A percentile compares a stretch with the other conserved stretches of the same genome.
phyloP scores from a whole-genome alignment of 2,113 vertebrate species.

The Apodemus sylvaticus region DNA sequence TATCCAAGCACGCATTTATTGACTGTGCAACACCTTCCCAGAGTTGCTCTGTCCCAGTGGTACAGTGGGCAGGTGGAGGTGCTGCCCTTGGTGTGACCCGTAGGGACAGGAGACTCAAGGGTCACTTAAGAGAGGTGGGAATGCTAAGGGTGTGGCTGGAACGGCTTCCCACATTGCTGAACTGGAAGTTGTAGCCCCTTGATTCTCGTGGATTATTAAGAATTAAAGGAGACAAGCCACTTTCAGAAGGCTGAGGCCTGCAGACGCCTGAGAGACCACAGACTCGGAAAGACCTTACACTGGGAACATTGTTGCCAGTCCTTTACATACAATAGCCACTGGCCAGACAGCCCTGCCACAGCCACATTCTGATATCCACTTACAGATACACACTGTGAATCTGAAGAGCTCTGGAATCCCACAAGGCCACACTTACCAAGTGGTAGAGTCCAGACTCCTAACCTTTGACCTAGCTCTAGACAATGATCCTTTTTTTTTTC shows the following conservation, averaged over 20 bases:
- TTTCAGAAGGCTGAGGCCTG: neutral
- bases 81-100: neutral
- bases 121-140: neutral
- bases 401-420: neutral
- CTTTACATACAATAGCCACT: neutral
- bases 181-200: neutral
- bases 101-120: neutral
- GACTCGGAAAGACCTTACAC: neutral
- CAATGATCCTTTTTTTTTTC: neutral
- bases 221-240: neutral
- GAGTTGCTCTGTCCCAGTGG: neutral
- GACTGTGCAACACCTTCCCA: neutral
- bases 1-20: rapidly evolving
- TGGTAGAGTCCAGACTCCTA: neutral
- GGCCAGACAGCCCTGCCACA: neutral
- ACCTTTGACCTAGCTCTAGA: neutral
- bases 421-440: neutral
- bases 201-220: neutral
- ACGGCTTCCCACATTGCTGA: neutral
- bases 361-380: neutral
- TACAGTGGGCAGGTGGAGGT: neutral
- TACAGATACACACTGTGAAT: conserved; percentile 13
- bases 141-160: no score
- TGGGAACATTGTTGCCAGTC: neutral
- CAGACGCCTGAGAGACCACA: neutral